These are phyloP conservation scores for Ganaspis sp. DNA, from an alignment of 1,140 invertebrate genomes.

Conservation along the genomic window DNA sequence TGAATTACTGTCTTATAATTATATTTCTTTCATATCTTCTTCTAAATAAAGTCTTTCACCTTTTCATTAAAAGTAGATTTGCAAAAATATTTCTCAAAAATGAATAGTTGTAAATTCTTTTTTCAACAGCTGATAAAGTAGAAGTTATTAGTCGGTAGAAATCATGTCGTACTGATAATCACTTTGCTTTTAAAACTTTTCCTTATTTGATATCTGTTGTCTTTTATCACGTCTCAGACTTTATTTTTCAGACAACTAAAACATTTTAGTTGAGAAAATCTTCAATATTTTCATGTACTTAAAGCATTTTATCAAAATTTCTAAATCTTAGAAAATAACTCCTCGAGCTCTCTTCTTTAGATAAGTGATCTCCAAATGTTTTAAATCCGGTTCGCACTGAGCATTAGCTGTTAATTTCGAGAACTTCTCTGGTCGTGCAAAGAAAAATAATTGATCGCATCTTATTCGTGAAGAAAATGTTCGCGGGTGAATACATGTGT, in stretches of 20 bases:
- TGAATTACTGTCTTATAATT: no score
- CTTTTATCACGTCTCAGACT: background rate
- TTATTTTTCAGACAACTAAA: no score
- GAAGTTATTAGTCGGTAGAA: background rate
- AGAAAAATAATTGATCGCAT: background rate
- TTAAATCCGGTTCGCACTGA: background rate
- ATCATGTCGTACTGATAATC: background rate
- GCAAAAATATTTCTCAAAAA: background rate
- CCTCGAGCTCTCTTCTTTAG: no score
- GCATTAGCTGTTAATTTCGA: background rate
- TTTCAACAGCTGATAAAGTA: slow-evolving; percentile 16
- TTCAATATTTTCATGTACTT: no score
- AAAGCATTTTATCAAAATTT: no score
- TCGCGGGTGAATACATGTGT: background rate
- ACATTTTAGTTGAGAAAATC: no score
- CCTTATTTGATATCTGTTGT: background rate
- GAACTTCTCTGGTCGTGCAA: background rate
- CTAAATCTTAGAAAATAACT: no score
- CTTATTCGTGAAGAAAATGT: background rate
- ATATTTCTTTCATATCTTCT: no score
- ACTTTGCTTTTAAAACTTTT: background rate
- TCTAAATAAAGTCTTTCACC: no score
- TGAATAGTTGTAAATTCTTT: background rate
- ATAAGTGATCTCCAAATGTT: no score
- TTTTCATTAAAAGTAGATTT: no score